Percentiles rank a stretch among this genome's conserved stretches.
These are phyloP conservation scores for Eremophila alpestris DNA, from an alignment of 2,797 vertebrate genomes.

Conservation along the genomic window DNA sequence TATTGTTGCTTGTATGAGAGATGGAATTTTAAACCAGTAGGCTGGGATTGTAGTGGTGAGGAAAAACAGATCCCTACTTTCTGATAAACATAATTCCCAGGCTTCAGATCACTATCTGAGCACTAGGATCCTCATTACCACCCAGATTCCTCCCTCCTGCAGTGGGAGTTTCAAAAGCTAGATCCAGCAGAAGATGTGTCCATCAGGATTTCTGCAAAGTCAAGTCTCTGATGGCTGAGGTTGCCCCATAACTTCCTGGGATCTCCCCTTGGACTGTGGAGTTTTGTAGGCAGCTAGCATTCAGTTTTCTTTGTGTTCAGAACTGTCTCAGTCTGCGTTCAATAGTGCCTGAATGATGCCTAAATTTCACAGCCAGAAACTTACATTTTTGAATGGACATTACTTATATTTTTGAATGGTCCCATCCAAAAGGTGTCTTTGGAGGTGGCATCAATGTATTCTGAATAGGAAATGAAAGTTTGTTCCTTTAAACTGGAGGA, in stretches of 20 bases:
- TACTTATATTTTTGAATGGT: not conserved
- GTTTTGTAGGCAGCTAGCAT: not conserved
- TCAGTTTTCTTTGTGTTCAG: not conserved
- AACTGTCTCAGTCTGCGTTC: not conserved
- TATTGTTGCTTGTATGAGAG: conserved; percentile 8
- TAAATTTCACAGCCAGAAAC: not conserved
- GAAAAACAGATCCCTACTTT: conserved; percentile 31
- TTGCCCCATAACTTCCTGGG: not conserved
- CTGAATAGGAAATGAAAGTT: not conserved
- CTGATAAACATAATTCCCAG: conserved; percentile 19
- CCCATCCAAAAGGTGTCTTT: not conserved
- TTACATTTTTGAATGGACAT: not conserved
- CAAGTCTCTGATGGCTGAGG: not conserved
- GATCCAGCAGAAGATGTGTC: not conserved
- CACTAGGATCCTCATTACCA: not conserved
- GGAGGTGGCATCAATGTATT: not conserved
- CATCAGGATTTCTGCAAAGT: not conserved
- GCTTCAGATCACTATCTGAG: not conserved
- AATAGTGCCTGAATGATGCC: not conserved
- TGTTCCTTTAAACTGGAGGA: not conserved
- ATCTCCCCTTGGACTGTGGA: not conserved
- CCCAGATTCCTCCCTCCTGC: not conserved
- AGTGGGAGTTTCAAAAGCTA: not conserved
- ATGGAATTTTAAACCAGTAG: conserved; percentile 36
- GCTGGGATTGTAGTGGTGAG: not conserved